Percentiles rank a stretch among this genome's conserved stretches.
These are phyloP conservation scores for Aphodius sticticus DNA, from an alignment of 2,888 invertebrate species.

Conservation along the genomic window DNA sequence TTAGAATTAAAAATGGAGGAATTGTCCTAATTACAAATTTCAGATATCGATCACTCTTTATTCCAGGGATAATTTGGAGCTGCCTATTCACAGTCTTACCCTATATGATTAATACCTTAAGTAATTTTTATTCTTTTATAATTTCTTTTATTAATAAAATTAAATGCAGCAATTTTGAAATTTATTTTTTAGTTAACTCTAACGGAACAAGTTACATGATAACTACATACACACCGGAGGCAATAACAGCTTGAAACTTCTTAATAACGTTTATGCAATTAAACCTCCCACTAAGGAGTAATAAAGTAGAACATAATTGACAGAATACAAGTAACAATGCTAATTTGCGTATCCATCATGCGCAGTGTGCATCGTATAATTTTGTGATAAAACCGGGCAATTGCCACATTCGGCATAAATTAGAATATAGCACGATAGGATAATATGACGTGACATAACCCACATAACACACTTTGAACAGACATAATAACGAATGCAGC, in stretches of 20 bases:
- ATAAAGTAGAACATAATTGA: neutral
- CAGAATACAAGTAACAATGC: neutral
- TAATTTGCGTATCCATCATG: neutral
- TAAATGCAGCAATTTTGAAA: no score
- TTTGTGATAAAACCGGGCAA: neutral
- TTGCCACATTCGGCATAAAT: neutral
- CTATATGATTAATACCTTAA: no score
- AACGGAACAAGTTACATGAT: neutral
- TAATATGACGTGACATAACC: constrained; percentile 4
- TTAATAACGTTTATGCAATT: neutral
- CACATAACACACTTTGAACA: neutral
- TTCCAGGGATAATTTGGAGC: no score
- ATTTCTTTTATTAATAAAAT: no score
- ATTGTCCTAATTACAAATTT: no score
- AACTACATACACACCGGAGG: neutral
- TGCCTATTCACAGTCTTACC: no score
- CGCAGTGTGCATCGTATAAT: neutral
- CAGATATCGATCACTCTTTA: no score
- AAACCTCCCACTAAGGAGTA: neutral
- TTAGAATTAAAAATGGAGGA: no score
- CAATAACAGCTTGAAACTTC: neutral
- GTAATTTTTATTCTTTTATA: no score
- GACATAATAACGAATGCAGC: neutral
- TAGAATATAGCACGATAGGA: neutral
- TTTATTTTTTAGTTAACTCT: neutral